These are phyloP conservation scores for Lepidocolaptes lacrymiger DNA, from an alignment of 2,797 vertebrate genomes.

Conservation along the genomic window DNA sequence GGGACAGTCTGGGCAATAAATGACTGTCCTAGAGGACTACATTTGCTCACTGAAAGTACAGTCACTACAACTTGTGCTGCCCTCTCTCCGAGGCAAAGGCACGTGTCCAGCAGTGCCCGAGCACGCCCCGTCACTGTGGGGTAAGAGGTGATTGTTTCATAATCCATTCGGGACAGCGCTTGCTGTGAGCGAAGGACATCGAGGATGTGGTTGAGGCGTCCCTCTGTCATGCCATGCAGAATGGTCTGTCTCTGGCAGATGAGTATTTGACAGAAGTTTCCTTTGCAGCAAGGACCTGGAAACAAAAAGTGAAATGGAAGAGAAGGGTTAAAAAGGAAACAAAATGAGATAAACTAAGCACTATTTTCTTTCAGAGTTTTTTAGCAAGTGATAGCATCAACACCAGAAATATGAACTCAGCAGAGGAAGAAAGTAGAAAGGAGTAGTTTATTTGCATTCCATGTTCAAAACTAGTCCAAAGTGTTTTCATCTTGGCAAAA, in stretches of 20 bases:
- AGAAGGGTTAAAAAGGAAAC: neutral
- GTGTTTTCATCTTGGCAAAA: neutral
- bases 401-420: neutral
- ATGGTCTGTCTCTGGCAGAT: constrained; percentile 55
- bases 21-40: neutral
- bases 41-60: neutral
- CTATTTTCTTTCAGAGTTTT: neutral
- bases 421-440: neutral
- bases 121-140: constrained; percentile 69
- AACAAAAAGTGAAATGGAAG: neutral
- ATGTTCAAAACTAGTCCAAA: neutral
- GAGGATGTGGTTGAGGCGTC: constrained; percentile 74
- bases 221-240: constrained; percentile 76
- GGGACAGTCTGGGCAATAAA: neutral
- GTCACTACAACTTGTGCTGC: constrained; percentile 64
- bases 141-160: constrained; percentile 69
- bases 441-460: neutral
- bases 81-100: constrained; percentile 74
- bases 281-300: constrained; percentile 13
- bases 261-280: constrained; percentile 50
- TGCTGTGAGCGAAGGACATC: constrained; percentile 72
- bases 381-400: neutral
- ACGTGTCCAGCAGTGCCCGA: constrained; percentile 76
- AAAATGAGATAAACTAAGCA: neutral
- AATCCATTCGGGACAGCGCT: constrained; percentile 59